A percentile compares a stretch with the other conserved stretches of the same genome.
phyloP scores from a whole-genome alignment of 2,797 vertebrate species.

The Ctenosaura bakeri region DNA sequence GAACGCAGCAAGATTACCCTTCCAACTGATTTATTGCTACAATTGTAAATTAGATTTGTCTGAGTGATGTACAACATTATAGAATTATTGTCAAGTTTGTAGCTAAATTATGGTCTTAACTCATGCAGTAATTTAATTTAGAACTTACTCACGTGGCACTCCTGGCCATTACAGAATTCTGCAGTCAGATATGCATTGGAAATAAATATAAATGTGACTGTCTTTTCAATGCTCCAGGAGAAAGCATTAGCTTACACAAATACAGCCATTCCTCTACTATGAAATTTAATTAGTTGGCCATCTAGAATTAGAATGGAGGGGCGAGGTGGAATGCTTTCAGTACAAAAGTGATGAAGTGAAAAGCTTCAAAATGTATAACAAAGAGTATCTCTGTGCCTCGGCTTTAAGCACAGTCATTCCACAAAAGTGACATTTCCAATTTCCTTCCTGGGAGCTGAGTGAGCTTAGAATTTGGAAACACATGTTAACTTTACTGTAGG shows the following conservation, averaged over 20 bases:
- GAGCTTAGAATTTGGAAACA: slow-evolving; percentile 55
- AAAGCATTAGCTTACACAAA: neutral
- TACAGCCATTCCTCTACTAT: slow-evolving; percentile 43
- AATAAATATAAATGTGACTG: slow-evolving; percentile 28
- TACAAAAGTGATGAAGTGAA: slow-evolving; percentile 27
- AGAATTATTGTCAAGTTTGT: slow-evolving; percentile 59
- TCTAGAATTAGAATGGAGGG: slow-evolving; percentile 17
- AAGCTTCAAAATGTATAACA: neutral
- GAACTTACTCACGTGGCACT: slow-evolving; percentile 40
- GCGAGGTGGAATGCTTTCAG: slow-evolving; percentile 16
- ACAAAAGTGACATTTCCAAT: slow-evolving; percentile 48
- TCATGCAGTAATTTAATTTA: slow-evolving; percentile 59
- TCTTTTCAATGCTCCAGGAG: slow-evolving; percentile 15
- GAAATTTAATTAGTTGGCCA: slow-evolving; percentile 58
- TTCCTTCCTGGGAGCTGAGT: slow-evolving; percentile 43
- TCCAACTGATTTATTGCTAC: slow-evolving; percentile 63
- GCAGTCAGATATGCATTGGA: slow-evolving; percentile 33
- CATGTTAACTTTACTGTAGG: slow-evolving; percentile 7
- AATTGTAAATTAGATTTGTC: slow-evolving; percentile 62
- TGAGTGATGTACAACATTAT: slow-evolving; percentile 58
- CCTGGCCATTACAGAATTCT: slow-evolving; percentile 41
- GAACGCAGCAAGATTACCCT: slow-evolving; percentile 55
- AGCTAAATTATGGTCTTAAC: slow-evolving; percentile 69
- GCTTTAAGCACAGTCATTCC: slow-evolving; percentile 42
- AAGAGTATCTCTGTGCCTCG: neutral